phyloP scores from a whole-genome alignment of 2,797 vertebrate genomes.

The Cheirogaleus major region DNA sequence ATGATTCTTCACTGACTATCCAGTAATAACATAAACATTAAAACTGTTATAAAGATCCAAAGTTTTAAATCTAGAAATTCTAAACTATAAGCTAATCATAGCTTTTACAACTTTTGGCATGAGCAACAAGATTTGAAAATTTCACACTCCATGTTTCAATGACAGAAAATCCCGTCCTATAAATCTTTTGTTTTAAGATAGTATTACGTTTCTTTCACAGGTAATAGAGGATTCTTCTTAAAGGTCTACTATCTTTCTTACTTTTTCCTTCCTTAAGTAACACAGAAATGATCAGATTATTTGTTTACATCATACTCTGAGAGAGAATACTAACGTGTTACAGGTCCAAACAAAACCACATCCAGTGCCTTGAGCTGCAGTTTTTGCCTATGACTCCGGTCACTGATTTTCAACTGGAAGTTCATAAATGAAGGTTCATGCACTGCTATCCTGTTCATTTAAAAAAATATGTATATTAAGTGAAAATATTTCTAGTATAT shows the following conservation, averaged over 20 bases:
- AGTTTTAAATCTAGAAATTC: constrained; percentile 43
- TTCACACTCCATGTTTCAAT: not conserved
- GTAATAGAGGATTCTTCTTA: not conserved
- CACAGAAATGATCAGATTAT: not conserved
- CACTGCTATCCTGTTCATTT: constrained; percentile 93
- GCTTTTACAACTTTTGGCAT: not conserved
- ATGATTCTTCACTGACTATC: not conserved
- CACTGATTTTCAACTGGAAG: constrained; percentile 95
- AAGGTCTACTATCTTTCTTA: not conserved
- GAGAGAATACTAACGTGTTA: constrained; percentile 92
- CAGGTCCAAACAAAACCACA: constrained; percentile 97
- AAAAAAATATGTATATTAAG: constrained; percentile 67
- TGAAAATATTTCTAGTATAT: constrained; percentile 14
- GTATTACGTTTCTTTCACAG: not conserved
- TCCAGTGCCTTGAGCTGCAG: constrained; percentile 97
- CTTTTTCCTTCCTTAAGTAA: constrained; percentile 36
- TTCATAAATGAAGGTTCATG: constrained; percentile 97
- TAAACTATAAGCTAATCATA: constrained; percentile 1
- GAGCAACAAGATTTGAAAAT: constrained; percentile 31
- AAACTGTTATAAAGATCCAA: not conserved
- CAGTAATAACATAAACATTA: not conserved
- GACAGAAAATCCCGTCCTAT: not conserved
- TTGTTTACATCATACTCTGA: constrained; percentile 34
- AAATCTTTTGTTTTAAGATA: constrained; percentile 23
- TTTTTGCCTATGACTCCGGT: constrained; percentile 98